Percentiles rank a stretch among this genome's conserved stretches.
Conservation (phyloP, 2,888 invertebrate genomes). For the Pharmacophagus antenor region DNA sequence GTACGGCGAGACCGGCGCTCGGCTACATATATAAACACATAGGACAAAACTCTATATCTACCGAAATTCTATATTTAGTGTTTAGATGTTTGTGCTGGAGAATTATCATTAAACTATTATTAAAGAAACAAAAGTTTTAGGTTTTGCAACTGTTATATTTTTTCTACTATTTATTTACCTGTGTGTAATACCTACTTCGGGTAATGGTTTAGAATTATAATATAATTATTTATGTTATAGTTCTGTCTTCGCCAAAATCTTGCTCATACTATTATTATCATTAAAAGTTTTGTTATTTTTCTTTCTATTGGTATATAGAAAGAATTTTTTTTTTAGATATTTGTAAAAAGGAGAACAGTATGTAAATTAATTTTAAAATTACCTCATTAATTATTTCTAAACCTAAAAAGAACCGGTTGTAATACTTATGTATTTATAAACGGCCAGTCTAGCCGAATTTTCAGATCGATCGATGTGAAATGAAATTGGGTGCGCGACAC, state of each 20-base stretch:
- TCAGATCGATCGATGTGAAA: conserved; percentile 12
- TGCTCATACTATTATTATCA: not conserved
- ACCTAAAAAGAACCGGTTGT: not conserved
- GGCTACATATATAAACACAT: not conserved
- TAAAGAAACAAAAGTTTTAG: too few species aligned
- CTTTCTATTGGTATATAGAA: too few species aligned
- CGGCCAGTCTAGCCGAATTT: not conserved
- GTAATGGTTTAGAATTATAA: too few species aligned
- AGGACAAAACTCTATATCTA: not conserved
- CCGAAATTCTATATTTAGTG: not conserved
- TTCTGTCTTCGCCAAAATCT: not conserved
- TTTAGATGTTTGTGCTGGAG: not conserved
- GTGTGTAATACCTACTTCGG: not conserved
- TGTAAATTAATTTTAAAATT: too few species aligned
- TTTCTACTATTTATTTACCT: not conserved
- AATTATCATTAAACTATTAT: too few species aligned
- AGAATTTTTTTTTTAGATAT: too few species aligned
- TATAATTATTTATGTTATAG: too few species aligned
- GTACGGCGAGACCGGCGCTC: not conserved
- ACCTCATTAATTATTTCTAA: too few species aligned
- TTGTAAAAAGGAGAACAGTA: not conserved
- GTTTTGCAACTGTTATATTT: not conserved
- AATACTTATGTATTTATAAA: not conserved
- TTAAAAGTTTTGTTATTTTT: too few species aligned
- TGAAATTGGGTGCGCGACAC: conserved; percentile 9